Evolutionary conservation across 2,797 vertebrate species (phyloP), one percentile per base, ranked within the genome.

Genomic region (Sebastes minor): DNA sequence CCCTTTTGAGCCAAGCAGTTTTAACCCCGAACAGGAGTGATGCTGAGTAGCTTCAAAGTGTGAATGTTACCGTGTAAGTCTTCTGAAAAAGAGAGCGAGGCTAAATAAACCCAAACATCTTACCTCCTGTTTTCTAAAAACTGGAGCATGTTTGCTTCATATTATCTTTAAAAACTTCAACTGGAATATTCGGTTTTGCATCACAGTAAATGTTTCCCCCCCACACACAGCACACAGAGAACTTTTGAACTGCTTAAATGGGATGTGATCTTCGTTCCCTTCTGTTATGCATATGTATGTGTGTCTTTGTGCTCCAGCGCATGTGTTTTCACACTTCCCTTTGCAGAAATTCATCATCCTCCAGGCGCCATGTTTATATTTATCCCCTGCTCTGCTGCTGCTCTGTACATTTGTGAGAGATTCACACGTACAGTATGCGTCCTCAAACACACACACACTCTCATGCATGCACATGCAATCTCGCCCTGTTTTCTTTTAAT

Each of bases 401-500:
- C 71, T 79, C 70, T 32, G 35, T 56, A 33, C 61, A 42, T 74
- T 53, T 69, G 74, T 76, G 62, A 67, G 59, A 67, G 22, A 74
- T 66, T 66, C 84, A 72, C 76, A 53, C 4, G n/a, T 27, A 33
- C 30, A 33, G 25, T 32, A 28, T 20, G 2, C 30, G 2, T 6
- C 56, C 63, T 13, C 38, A 60, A 60, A 66, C 0, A 73, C 42
- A 76, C 57, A 66, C 59, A 74, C 52, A 53, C 74, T 46, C n/a
- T 3, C 46, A 53, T 7, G 13, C 27, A 55, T 28, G 14, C 74
- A 73, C 65, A 35, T 42, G 55, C 56, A n/a, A 12, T 71, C 42
- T 61, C 60, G 65, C 72, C 60, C 59, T 88, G 80, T 76, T 90
- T 83, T 74, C 59, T 74, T 86, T 89, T 90, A 93, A 94, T 90